Percentiles rank a stretch among this genome's conserved stretches.
phyloP scores from a whole-genome alignment of 2,888 invertebrate species.

The Lasius fuliginosus region DNA sequence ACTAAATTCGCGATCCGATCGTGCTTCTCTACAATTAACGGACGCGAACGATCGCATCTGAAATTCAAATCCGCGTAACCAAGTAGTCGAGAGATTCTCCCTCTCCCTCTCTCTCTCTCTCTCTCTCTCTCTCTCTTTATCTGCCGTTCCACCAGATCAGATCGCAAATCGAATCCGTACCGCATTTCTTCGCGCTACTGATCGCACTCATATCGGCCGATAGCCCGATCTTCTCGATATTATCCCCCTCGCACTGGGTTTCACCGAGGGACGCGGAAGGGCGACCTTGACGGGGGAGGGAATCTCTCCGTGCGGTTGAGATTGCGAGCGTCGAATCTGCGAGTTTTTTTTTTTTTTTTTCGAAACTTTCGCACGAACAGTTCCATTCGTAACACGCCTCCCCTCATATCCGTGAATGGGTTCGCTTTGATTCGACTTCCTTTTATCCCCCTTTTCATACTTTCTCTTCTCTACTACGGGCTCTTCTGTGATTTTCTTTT shows the following conservation, averaged over 20 bases:
- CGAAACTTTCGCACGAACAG: conserved; percentile 54
- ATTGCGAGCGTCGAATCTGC: conserved; percentile 45
- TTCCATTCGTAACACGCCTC: conserved; percentile 28
- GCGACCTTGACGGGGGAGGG: conserved; percentile 34
- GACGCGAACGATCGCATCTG: conserved; percentile 4
- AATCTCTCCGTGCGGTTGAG: conserved; percentile 36
- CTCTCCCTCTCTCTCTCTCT: conserved; percentile 1
- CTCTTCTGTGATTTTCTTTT: conserved; percentile 30
- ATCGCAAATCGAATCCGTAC: conserved; percentile 51
- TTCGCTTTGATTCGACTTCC: conserved; percentile 35
- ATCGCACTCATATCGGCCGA: conserved; percentile 40
- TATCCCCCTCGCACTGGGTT: conserved; percentile 30
- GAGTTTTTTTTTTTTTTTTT: conserved; percentile 38
- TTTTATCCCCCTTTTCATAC: conserved; percentile 5
- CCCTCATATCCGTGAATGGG: conserved; percentile 24
- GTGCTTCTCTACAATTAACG: conserved; percentile 28
- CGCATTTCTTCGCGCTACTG: conserved; percentile 53
- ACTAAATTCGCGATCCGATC: not conserved
- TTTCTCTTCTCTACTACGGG: conserved; percentile 3
- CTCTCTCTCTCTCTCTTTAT: no score
- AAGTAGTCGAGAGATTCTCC: conserved; percentile 14
- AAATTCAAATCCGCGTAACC: conserved; percentile 39
- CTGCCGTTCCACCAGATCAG: conserved; percentile 29
- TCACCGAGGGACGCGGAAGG: not conserved
- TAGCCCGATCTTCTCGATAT: conserved; percentile 32